Evolutionary conservation across 2,797 vertebrate species (phyloP).

Genomic region (Pristis pectinata): DNA sequence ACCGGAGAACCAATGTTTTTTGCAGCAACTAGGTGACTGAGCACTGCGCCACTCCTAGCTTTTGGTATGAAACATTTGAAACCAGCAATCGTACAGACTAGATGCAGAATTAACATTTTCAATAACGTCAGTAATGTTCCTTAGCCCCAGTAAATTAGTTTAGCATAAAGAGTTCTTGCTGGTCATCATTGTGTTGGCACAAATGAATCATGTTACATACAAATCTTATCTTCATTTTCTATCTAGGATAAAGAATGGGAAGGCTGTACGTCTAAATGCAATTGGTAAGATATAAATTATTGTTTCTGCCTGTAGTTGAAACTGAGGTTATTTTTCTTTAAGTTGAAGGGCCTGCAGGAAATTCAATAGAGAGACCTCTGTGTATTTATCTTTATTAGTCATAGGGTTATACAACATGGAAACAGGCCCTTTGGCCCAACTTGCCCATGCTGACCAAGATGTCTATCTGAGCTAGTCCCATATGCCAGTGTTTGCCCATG

Average conservation of each 20-base stretch:
- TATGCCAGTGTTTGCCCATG: too few relatives aligned
- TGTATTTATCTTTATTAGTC: neutral
- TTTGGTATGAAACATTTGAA: neutral
- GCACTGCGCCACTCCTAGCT: neutral
- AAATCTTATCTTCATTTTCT: constrained; percentile 35
- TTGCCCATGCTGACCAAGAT: too few relatives aligned
- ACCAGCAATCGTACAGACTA: too few relatives aligned
- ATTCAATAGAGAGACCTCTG: neutral
- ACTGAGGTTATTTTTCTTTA: neutral
- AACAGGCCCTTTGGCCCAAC: too few relatives aligned
- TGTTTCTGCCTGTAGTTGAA: neutral
- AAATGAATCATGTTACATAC: neutral
- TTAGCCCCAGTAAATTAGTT: neutral
- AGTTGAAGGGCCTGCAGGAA: neutral
- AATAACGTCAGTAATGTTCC: neutral
- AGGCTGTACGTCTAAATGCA: constrained; percentile 72
- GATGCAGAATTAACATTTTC: neutral
- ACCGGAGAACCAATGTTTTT: too few relatives aligned
- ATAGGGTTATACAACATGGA: too few relatives aligned
- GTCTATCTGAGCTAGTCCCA: too few relatives aligned
- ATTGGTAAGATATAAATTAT: constrained; percentile 59
- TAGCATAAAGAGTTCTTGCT: neutral
- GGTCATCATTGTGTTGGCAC: neutral
- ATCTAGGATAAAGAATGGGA: constrained; percentile 74
- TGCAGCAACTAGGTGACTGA: too few relatives aligned